Percentiles rank a stretch among this genome's conserved stretches.
These are phyloP conservation scores for Chrysomallon squamiferum DNA, from an alignment of 1,140 invertebrate genomes.

Conservation along the genomic window DNA sequence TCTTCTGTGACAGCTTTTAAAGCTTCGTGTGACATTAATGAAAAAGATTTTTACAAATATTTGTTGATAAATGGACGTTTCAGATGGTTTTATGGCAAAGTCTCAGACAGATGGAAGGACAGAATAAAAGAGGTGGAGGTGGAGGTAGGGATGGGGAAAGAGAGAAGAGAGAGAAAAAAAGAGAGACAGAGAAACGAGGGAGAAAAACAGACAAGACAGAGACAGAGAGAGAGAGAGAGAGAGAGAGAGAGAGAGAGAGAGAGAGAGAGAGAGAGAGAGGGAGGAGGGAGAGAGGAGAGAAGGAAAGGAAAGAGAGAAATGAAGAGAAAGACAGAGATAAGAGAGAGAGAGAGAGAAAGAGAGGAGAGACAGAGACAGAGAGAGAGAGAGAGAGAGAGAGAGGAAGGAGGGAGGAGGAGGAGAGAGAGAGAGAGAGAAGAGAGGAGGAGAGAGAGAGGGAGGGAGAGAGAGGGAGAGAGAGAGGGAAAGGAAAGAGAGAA, in stretches of 20 bases:
- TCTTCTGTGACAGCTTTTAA: too few relatives aligned
- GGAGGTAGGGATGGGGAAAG: too few relatives aligned
- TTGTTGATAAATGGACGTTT: too few relatives aligned
- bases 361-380: neutral
- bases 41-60: too few relatives aligned
- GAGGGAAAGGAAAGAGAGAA: too few relatives aligned
- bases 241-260: neutral
- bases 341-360: constrained; percentile 3
- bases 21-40: too few relatives aligned
- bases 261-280: constrained; percentile 6
- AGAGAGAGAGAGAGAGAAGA: constrained; percentile 1
- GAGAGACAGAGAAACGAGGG: too few relatives aligned
- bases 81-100: too few relatives aligned
- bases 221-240: neutral
- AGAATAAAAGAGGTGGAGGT: too few relatives aligned
- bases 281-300: constrained; percentile 5
- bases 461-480: neutral
- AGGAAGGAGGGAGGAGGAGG: constrained; percentile 3
- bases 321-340: neutral
- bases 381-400: neutral
- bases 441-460: neutral
- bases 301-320: neutral
- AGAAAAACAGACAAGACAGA: neutral
- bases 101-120: too few relatives aligned
- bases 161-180: too few relatives aligned